phyloP scores from a whole-genome alignment of 2,888 invertebrate species.

The Synergus gifuensis region DNA sequence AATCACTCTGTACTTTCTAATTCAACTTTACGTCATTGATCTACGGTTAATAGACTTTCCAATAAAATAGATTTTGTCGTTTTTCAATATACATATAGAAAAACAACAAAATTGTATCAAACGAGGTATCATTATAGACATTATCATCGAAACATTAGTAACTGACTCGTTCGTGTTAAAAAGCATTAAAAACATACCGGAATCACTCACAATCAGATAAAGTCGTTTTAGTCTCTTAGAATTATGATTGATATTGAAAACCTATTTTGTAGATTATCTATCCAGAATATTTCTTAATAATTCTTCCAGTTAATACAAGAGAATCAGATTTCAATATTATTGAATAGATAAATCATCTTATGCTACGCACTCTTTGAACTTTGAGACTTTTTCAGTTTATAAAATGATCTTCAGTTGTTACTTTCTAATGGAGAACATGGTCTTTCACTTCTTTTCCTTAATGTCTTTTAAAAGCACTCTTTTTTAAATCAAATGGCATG shows the following conservation, averaged over 20 bases:
- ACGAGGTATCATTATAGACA: background rate
- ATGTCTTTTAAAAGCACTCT: background rate
- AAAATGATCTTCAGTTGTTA: background rate
- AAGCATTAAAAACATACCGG: background rate
- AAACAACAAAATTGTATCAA: background rate
- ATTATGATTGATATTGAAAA: no score
- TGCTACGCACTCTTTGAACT: no score
- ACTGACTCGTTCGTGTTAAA: background rate
- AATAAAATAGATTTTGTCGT: background rate
- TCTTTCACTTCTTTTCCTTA: background rate
- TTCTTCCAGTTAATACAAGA: no score
- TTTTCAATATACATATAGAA: background rate
- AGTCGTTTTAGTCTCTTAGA: background rate
- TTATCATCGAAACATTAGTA: background rate
- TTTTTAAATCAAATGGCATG: background rate
- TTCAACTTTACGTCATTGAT: slow-evolving; percentile 19
- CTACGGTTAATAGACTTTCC: background rate
- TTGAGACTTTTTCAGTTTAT: no score
- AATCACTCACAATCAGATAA: background rate
- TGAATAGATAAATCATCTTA: no score
- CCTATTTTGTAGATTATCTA: no score
- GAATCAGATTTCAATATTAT: no score
- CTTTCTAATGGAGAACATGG: background rate
- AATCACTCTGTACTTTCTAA: slow-evolving; percentile 57
- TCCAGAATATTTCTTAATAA: no score